Conservation (phyloP, 2,888 invertebrate species). For the Tinea trinotella region DNA sequence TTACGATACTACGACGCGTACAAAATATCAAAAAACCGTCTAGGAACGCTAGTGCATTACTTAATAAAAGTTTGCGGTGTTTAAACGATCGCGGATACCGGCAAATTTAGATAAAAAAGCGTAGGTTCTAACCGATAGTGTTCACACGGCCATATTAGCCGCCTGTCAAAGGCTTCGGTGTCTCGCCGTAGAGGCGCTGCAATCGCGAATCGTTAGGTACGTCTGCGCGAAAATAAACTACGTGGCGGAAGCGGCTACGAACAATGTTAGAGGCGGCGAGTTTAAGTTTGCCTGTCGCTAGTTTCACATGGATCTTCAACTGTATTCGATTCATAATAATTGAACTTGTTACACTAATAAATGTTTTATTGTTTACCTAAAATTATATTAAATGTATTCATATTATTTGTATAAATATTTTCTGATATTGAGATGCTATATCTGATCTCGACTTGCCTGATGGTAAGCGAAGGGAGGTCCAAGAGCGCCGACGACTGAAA, state of each 20-base stretch:
- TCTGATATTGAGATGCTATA: too few relatives aligned
- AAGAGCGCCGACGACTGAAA: too few relatives aligned
- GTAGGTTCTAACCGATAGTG: constrained; percentile 29
- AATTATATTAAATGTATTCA: too few relatives aligned
- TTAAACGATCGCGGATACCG: constrained; percentile 1
- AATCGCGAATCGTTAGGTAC: constrained; percentile 45
- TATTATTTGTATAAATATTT: too few relatives aligned
- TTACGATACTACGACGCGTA: neutral
- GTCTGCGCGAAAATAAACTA: constrained; percentile 37
- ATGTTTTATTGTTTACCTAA: too few relatives aligned
- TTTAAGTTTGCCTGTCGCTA: neutral
- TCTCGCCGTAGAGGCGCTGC: constrained; percentile 45
- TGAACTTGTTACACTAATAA: neutral
- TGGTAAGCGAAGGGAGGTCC: too few relatives aligned
- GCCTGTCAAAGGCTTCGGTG: constrained; percentile 40
- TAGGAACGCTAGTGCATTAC: constrained; percentile 56
- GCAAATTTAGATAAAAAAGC: constrained; percentile 1
- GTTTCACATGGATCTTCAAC: neutral
- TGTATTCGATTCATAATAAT: neutral
- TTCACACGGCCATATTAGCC: constrained; percentile 67
- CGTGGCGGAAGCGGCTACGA: neutral
- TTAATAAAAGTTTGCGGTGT: constrained; percentile 28
- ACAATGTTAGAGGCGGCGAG: neutral
- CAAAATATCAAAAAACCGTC: constrained; percentile 25
- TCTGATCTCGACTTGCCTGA: too few relatives aligned